A percentile compares a stretch with the other conserved stretches of the same genome.
Conservation (phyloP, 2,888 invertebrate genomes). For the Fragum whitleyi region DNA sequence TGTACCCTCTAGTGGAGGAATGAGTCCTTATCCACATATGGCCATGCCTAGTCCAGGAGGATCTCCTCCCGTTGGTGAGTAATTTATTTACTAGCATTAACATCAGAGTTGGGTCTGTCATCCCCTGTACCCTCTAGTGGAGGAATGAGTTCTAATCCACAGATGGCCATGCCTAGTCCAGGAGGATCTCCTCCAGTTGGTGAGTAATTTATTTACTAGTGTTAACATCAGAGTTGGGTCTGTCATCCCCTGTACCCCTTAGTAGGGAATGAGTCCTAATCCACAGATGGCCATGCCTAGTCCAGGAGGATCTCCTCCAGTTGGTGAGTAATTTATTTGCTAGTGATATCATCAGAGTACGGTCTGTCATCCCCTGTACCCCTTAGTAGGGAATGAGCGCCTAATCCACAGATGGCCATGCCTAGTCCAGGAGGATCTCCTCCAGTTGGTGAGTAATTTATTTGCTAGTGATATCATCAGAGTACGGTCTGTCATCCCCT, state of each 20-base stretch:
- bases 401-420: constrained; percentile 73
- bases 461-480: too few relatives aligned
- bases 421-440: constrained; percentile 81
- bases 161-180: constrained; percentile 76
- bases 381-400: constrained; percentile 75
- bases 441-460: constrained; percentile 74
- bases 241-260: constrained; percentile 69
- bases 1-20: constrained; percentile 71
- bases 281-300: constrained; percentile 74
- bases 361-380: constrained; percentile 73
- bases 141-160: constrained; percentile 79
- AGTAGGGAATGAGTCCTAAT: constrained; percentile 79
- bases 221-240: constrained; percentile 74
- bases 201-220: too few relatives aligned
- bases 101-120: constrained; percentile 73
- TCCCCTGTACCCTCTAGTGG: constrained; percentile 71
- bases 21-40: constrained; percentile 77
- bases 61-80: constrained; percentile 77
- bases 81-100: too few relatives aligned
- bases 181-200: constrained; percentile 79
- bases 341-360: constrained; percentile 72
- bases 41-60: constrained; percentile 79
- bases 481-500: too few relatives aligned
- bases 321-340: constrained; percentile 75
- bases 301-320: constrained; percentile 79